Evolutionary conservation across 2,888 invertebrate species (phyloP).

Genomic region (Cremastinae sp.): DNA sequence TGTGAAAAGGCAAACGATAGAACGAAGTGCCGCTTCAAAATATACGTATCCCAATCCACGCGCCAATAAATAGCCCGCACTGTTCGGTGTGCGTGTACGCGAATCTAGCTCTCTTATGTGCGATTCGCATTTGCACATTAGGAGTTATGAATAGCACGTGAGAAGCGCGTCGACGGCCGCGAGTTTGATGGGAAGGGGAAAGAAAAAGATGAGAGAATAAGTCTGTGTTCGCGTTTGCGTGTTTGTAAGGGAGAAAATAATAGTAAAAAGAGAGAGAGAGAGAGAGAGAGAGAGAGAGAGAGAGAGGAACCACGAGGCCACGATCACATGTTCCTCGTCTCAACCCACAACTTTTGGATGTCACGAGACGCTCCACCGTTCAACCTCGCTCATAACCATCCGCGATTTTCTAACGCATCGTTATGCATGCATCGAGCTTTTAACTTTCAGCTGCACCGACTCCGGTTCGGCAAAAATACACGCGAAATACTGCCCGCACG

Average conservation of each 20-base stretch:
- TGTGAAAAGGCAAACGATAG: no score
- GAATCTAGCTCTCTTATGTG: conserved; percentile 13
- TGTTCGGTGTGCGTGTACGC: background rate
- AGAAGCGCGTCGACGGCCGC: conserved; percentile 62
- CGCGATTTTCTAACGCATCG: background rate
- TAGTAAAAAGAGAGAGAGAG: no score
- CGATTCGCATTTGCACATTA: conserved; percentile 18
- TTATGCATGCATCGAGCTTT: background rate
- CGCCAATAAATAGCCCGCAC: conserved; percentile 52
- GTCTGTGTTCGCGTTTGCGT: no score
- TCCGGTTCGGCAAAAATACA: no score
- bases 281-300: no score
- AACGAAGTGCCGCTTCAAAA: no score
- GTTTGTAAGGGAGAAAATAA: no score
- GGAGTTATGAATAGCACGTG: conserved; percentile 70
- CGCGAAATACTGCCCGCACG: no score
- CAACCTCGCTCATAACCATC: conserved; percentile 3
- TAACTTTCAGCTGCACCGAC: no score
- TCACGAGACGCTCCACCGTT: conserved; percentile 41
- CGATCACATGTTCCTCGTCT: conserved; percentile 79
- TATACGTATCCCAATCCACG: no score
- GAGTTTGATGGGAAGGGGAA: no score
- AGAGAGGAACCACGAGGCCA: conserved; percentile 69
- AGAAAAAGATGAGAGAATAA: no score
- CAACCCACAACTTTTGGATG: conserved; percentile 62